Base-by-base conservation (phyloP, 1,140 invertebrate genomes). In the Helicoverpa zea region DNA sequence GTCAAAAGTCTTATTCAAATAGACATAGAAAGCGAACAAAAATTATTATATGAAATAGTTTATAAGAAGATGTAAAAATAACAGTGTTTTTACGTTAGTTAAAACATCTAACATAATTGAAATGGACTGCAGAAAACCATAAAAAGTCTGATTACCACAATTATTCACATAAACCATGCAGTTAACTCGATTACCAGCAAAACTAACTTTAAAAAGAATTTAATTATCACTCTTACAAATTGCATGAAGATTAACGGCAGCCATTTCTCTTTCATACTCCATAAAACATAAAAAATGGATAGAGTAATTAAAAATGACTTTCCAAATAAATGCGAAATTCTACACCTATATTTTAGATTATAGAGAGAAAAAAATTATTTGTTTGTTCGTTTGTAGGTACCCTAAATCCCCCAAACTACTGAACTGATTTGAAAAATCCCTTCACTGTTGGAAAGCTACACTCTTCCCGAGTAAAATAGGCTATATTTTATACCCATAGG, bases 401-500 rank as follows among this genome's bases (percentile, higher is more conserved):
- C 23, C 23, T 23, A 23, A 23, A 23, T 0, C 23, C 23, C 23
- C 23, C 23, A 23, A 23, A 78, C 61, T 66, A 66, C 61, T 66
- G 61, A 61, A 66, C 61, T 61, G 76, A 66, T 78, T 66, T 78
- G 61, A 78, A 78, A 78, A 78, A 66, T 76, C 61, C 52, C 61
- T 70, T 70, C 66, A 70, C 35, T 51, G 16, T 70, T 70, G 4
- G 14, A 52, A 52, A 52, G 35, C 35, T 35, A 35, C 35, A 35
- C 7, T 35, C 1, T 35, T 3, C 35, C 2, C 23, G 2, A 2
- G 23, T 23, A 23, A 23, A 1, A 23, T 23, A 1, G 23, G 23
- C 23, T 23, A 23, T 23, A 23, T 23, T 23, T 23, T 23, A 23
- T 23, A 23, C 23, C 23, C 23, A 23, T 23, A 23, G 23, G 23